Evolutionary conservation across 1,140 invertebrate genomes (phyloP), one percentile per base, ranked within the genome.

Genomic region (Amphibalanus amphitrite): DNA sequence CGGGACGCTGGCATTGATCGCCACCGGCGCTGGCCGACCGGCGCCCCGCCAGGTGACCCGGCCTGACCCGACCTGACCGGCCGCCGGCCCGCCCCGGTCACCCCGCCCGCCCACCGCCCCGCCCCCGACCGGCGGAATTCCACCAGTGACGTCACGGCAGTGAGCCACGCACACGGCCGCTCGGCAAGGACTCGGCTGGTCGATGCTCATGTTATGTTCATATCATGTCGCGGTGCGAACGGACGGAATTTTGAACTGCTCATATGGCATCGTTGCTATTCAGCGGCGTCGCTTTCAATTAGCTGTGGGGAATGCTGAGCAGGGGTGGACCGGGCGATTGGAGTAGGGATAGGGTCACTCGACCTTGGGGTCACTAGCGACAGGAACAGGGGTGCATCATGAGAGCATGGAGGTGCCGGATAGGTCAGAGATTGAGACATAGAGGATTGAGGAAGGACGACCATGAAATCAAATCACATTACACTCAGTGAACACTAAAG

Each of bases 131-230:
- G 33, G 33, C 33, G 47, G 47, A 59, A 59, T 20, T 59, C 47
- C 47, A 13, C 47, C 47, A 8, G 47, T 59, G 47, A 59, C 47
- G 47, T 59, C 47, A 59, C 47, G 47, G 1, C n/a, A n/a, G n/a
- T n/a, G n/a, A n/a, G n/a, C 1, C 47, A 59, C 47, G 47, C 47
- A 20, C 47, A 59, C 13, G 13, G 47, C 47, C 6, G 47, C 33
- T 15, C 33, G 33, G 33, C 47, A 59, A 59, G 47, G 47, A 59
- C 47, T 23, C 47, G 47, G 47, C 47, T 59, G 47, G 47, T 59
- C 47, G 47, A 59, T 59, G 47, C 47, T 59, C 47, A 59, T 59
- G 47, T 59, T 59, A 59, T 59, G 47, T 59, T 59, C 47, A 59
- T 59, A 59, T 59, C 47, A 59, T 59, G 47, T 59, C 47, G 47